Conservation (phyloP, 1,140 invertebrate genomes). For the Drosophila mayri region DNA sequence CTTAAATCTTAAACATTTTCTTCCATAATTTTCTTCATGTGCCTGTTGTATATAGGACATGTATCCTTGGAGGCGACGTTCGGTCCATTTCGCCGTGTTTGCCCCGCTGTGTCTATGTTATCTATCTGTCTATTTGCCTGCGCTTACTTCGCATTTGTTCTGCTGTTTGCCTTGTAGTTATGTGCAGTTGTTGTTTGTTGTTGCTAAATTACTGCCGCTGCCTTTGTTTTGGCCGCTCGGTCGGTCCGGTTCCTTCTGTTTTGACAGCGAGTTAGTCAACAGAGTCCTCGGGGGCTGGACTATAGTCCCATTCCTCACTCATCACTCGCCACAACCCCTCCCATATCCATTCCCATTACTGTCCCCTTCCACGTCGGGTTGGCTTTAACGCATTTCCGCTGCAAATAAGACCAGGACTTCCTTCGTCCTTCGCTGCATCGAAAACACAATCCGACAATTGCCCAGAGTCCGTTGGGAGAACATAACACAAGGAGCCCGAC, state of each 20-base stretch:
- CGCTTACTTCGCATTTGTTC: conserved; percentile 71
- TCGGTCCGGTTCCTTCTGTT: conserved; percentile 39
- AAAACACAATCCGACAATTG: conserved; percentile 42
- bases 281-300: conserved; percentile 38
- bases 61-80: conserved; percentile 47
- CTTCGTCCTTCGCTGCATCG: conserved; percentile 42
- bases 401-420: conserved; percentile 59
- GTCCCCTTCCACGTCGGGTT: conserved; percentile 40
- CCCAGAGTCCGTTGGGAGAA: conserved; percentile 9
- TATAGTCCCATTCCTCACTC: not conserved
- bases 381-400: conserved; percentile 73
- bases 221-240: conserved; percentile 54
- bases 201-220: conserved; percentile 73
- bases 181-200: conserved; percentile 69
- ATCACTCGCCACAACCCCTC: not conserved
- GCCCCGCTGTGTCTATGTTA: conserved; percentile 37
- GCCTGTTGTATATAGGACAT: conserved; percentile 17
- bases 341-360: conserved; percentile 5
- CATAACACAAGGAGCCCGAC: conserved; percentile 27
- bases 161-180: conserved; percentile 73
- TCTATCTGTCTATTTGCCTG: conserved; percentile 54
- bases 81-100: conserved; percentile 60
- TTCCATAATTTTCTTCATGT: not conserved
- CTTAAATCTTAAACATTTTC: not conserved
- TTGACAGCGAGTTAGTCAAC: conserved; percentile 76